Conservation (phyloP, 2,113 vertebrate species). For the Macrotis lagotis region DNA sequence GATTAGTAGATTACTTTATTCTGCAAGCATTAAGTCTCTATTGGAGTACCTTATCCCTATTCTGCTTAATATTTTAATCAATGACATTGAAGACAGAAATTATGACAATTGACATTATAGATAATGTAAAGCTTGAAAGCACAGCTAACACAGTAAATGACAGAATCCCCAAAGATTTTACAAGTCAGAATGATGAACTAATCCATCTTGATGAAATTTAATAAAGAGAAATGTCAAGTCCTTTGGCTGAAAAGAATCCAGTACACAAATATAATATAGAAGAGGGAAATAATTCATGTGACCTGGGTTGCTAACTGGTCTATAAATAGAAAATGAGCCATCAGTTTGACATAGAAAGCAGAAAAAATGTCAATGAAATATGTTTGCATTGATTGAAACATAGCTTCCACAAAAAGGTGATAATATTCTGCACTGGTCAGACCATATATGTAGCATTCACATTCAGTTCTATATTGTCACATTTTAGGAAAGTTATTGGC, state of each 20-base stretch:
- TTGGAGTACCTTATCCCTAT: not conserved
- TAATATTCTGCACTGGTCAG: not conserved
- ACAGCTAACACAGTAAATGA: not conserved
- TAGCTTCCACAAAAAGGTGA: not conserved
- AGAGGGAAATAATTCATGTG: not conserved
- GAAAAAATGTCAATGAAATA: not conserved
- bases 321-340: not conserved
- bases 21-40: not conserved
- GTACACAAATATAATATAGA: not conserved
- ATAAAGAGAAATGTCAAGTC: not conserved
- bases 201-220: not conserved
- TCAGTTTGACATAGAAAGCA: not conserved
- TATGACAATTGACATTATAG: not conserved
- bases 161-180: not conserved
- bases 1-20: not conserved
- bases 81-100: not conserved
- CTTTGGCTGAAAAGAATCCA: not conserved
- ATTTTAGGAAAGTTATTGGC: not conserved
- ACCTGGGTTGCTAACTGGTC: not conserved
- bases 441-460: not conserved
- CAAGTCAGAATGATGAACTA: not conserved
- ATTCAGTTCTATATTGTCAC: not conserved
- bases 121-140: not conserved
- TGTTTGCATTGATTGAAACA: not conserved
- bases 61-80: not conserved